These are phyloP conservation scores for Calameuta pallipes DNA, from an alignment of 2,888 invertebrate genomes.

Conservation along the genomic window DNA sequence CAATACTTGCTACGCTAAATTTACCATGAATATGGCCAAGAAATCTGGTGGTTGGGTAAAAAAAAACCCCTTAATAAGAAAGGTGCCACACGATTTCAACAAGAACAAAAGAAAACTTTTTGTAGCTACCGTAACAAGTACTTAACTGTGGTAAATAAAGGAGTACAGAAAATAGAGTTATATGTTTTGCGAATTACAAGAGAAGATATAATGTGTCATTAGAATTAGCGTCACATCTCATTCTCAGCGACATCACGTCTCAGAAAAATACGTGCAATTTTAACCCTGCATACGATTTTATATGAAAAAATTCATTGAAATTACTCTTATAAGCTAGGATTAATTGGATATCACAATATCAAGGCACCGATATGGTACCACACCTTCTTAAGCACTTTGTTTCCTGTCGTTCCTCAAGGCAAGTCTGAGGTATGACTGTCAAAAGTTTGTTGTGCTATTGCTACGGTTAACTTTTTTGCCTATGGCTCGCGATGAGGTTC, in stretches of 20 bases:
- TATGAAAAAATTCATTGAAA: slow-evolving; percentile 17
- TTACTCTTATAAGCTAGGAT: slow-evolving; percentile 43
- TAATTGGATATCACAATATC: slow-evolving; percentile 59
- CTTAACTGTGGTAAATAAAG: not conserved
- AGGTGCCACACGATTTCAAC: not conserved
- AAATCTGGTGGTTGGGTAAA: not conserved
- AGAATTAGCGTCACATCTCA: slow-evolving; percentile 1
- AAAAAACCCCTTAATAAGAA: not conserved
- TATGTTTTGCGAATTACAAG: not conserved
- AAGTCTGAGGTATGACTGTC: slow-evolving; percentile 37
- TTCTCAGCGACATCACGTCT: not conserved
- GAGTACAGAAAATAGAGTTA: not conserved
- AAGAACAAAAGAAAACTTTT: not conserved
- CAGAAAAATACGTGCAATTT: not conserved
- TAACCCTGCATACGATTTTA: slow-evolving; percentile 25
- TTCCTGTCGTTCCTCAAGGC: slow-evolving; percentile 17
- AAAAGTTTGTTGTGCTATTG: slow-evolving; percentile 72
- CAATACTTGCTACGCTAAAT: not conserved
- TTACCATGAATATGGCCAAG: not conserved
- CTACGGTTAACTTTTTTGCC: slow-evolving; percentile 74
- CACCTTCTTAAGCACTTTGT: slow-evolving; percentile 23
- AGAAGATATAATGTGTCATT: not conserved
- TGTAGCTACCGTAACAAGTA: not conserved
- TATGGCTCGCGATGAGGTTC: slow-evolving; percentile 66
- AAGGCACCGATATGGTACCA: slow-evolving; percentile 37